Conservation (phyloP, 2,113 vertebrate genomes). For the Motacilla tschutschensis region DNA sequence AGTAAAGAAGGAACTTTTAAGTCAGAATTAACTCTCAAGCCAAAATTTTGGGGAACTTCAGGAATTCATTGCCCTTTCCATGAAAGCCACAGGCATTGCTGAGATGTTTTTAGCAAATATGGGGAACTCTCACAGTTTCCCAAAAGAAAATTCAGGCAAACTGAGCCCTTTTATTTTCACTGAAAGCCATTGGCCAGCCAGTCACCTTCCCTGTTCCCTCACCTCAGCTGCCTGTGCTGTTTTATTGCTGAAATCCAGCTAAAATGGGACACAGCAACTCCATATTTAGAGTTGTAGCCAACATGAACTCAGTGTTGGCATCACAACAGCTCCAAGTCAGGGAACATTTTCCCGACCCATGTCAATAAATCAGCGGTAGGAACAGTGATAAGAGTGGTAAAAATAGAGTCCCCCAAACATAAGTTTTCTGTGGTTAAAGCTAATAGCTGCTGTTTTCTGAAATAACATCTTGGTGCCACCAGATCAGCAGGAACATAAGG, state of each 20-base stretch:
- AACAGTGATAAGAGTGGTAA: slow-evolving; percentile 7
- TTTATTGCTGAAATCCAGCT: background rate
- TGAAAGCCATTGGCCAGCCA: background rate
- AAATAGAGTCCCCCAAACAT: slow-evolving; percentile 18
- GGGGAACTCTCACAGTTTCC: background rate
- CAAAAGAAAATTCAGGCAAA: background rate
- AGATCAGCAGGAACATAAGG: slow-evolving; percentile 4
- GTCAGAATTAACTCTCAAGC: background rate
- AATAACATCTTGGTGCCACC: slow-evolving; percentile 2
- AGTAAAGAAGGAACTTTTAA: background rate
- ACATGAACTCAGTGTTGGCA: background rate
- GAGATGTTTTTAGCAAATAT: background rate
- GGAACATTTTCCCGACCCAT: background rate
- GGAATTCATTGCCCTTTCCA: background rate
- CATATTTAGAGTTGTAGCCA: background rate
- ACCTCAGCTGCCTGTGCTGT: background rate
- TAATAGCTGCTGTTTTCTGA: slow-evolving; percentile 25
- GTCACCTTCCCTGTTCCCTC: background rate
- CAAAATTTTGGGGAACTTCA: background rate
- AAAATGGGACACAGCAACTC: background rate
- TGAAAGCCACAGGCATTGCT: background rate
- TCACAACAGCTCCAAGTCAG: background rate
- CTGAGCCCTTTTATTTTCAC: background rate
- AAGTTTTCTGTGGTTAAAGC: slow-evolving; percentile 13
- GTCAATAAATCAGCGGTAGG: slow-evolving; percentile 30